A percentile compares a stretch with the other conserved stretches of the same genome.
phyloP scores from a whole-genome alignment of 2,113 vertebrate genomes.

The Accipiter cooperii region DNA sequence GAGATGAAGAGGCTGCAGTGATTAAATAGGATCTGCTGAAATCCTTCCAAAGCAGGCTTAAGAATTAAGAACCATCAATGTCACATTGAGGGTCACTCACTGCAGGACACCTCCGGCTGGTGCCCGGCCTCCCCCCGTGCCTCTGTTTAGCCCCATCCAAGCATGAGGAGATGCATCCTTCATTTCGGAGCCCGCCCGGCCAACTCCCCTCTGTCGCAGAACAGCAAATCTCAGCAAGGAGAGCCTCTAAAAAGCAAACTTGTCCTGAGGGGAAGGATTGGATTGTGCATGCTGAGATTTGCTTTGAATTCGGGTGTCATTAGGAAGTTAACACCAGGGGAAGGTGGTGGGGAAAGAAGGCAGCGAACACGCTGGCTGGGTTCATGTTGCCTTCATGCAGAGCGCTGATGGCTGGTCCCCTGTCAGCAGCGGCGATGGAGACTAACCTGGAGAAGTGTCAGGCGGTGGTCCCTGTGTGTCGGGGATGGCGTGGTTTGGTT shows the following conservation, averaged over 20 bases:
- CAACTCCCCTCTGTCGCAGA: background rate
- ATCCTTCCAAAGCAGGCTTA: constrained; percentile 74
- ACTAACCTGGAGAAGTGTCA: background rate
- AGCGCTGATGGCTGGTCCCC: background rate
- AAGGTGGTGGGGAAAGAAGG: background rate
- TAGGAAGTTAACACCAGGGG: background rate
- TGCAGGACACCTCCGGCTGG: background rate
- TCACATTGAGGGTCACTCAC: constrained; percentile 65
- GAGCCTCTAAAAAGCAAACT: background rate
- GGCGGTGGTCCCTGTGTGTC: background rate
- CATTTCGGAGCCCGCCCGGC: background rate
- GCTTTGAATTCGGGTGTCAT: background rate
- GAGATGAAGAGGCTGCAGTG: constrained; percentile 50
- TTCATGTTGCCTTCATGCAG: rapidly evolving
- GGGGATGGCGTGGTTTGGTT: background rate
- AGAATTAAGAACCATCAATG: constrained; percentile 70
- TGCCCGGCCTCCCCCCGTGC: background rate
- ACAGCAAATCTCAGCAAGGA: background rate
- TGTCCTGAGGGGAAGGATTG: background rate
- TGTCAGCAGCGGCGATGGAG: background rate
- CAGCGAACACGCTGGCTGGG: rapidly evolving
- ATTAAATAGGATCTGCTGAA: constrained; percentile 69
- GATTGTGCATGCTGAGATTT: background rate
- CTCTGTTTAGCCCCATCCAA: background rate
- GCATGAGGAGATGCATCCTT: background rate